These are phyloP conservation scores for Amblyjoppa proteus DNA, from an alignment of 2,888 invertebrate genomes.

Conservation along the genomic window DNA sequence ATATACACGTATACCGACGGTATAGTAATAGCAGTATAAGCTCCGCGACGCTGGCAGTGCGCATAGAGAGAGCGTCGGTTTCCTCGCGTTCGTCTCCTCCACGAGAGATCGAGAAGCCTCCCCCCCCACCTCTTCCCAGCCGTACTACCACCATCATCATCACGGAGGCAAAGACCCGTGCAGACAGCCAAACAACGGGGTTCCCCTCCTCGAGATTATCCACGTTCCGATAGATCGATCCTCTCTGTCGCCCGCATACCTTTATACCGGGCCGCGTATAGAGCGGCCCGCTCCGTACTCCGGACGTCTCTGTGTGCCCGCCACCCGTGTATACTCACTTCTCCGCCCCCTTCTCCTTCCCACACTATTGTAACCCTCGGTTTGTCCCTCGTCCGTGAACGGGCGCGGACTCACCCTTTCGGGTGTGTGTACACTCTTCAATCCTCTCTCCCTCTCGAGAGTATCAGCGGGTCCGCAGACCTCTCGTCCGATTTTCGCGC, in stretches of 20 bases:
- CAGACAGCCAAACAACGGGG: slow-evolving; percentile 77
- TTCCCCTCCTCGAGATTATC: slow-evolving; percentile 70
- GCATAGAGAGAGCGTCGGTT: slow-evolving; percentile 56
- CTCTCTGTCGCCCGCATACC: slow-evolving; percentile 82
- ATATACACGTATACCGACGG: slow-evolving; percentile 3
- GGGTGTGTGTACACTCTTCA: slow-evolving; percentile 55
- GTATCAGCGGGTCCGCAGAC: slow-evolving; percentile 76
- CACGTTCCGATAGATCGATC: slow-evolving; percentile 82
- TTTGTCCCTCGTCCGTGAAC: slow-evolving; percentile 13
- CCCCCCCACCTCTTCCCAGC: slow-evolving; percentile 45
- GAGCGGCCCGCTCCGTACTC: slow-evolving; percentile 34
- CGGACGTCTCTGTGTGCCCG: slow-evolving; percentile 59
- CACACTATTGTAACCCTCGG: background rate
- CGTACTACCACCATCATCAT: slow-evolving; percentile 65
- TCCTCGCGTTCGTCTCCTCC: slow-evolving; percentile 45
- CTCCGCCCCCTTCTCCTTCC: slow-evolving; percentile 12
- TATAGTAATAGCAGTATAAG: slow-evolving; percentile 42
- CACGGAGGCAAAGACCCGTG: slow-evolving; percentile 74
- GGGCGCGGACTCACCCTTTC: slow-evolving; percentile 43
- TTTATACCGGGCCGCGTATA: slow-evolving; percentile 69
- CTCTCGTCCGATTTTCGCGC: slow-evolving; percentile 70
- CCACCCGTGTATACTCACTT: slow-evolving; percentile 19
- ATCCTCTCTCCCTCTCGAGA: slow-evolving; percentile 63
- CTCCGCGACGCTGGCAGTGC: slow-evolving; percentile 40
- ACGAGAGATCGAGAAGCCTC: slow-evolving; percentile 32